Evolutionary conservation across 2,888 invertebrate genomes (phyloP), one percentile per base, ranked within the genome.

Genomic region (Hydroisotoma schaefferi): DNA sequence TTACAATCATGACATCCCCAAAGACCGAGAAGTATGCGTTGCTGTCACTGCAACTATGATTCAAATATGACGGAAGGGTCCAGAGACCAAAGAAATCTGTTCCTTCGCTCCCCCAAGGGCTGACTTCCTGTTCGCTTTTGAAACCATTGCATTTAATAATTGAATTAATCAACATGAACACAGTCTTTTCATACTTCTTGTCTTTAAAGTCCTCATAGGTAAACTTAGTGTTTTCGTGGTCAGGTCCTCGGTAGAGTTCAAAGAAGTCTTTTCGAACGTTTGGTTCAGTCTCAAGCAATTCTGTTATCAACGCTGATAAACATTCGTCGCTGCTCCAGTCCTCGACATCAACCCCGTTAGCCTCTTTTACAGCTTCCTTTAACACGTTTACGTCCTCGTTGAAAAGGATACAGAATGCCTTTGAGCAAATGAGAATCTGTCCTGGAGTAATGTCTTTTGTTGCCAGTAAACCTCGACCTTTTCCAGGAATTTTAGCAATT

Each of bases 21-120:
- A n/a, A 49, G 15, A 49, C 26, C 12, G 4, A 22, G 46, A 27
- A 49, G 49, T 49, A 49, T 3, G 49, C 49, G 28, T 49, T 49
- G 28, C 28, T 23, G 27, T 27, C 49, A 20, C 26, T 49, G 20
- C 49, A 49, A n/a, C 49, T 49, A 20, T 49, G 49, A 27, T 49
- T 49, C 12, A 49, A 12, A n/a, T 49, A 49, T 2, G 49, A 49
- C 2, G 49, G 49, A 2, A 49, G 49, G 26, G 28, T 49, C 46
- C 46, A 46, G 15, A 46, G 26, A 3, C 46, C 46, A 12, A 12
- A 22, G 26, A 46, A 46, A 22, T 46, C 25, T 4, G 46, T 20
- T 15, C 12, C 25, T 23, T 15, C 46, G 20, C 20, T 20, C 5
- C n/a, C 40, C 40, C 40, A 40, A 40, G 40, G 40, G n/a, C 40